A percentile compares a stretch with the other conserved stretches of the same genome.
Evolutionary conservation across 64 coral and sea anemone species (phyloP).

Genomic region (Acropora yongei): DNA sequence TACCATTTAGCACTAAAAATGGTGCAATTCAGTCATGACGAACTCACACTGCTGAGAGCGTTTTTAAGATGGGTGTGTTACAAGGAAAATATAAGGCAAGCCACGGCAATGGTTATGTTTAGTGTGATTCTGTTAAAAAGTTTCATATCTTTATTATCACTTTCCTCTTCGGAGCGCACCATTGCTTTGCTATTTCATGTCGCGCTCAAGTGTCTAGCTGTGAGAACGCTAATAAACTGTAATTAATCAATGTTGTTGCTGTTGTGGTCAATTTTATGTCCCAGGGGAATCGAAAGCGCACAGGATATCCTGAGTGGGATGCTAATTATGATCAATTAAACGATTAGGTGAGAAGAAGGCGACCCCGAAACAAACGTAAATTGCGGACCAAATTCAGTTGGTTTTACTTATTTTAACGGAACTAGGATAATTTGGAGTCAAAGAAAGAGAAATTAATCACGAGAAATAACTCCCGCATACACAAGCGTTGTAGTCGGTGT

Average conservation of each 20-base stretch:
- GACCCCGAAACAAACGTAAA: neutral
- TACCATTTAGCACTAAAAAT: neutral
- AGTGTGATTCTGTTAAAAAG: neutral
- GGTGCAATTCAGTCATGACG: neutral
- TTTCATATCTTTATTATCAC: neutral
- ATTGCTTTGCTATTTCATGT: neutral
- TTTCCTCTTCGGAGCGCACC: neutral
- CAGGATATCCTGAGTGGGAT: neutral
- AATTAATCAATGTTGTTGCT: neutral
- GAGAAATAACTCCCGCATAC: neutral
- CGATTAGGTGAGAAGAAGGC: neutral
- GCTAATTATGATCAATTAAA: neutral
- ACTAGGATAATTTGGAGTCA: neutral
- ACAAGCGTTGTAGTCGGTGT: neutral
- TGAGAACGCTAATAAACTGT: neutral
- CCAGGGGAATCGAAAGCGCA: neutral
- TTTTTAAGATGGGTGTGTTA: neutral
- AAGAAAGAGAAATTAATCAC: too few species aligned
- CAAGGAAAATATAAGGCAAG: neutral
- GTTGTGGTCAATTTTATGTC: neutral
- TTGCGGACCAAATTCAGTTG: neutral
- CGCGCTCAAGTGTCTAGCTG: neutral
- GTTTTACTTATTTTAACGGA: neutral
- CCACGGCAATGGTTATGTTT: neutral
- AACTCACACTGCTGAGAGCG: neutral